Evolutionary conservation across 1,140 invertebrate genomes (phyloP), one percentile per base, ranked within the genome.

Genomic region (Limonius californicus): DNA sequence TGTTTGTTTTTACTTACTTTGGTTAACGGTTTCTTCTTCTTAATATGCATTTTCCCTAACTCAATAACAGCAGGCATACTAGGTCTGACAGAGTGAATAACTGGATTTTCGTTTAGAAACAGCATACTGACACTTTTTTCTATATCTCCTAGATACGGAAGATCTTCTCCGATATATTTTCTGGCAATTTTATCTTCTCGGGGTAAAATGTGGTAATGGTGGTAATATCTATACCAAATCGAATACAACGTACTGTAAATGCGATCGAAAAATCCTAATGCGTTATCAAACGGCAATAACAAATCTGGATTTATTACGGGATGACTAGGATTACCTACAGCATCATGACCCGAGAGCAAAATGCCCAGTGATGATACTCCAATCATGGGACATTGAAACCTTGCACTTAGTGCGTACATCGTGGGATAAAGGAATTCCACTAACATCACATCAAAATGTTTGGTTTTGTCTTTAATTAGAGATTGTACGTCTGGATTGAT

Each of bases 81-180:
- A 6, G 83, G 77, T 43, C 78, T 72, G 42, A 77, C 73, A 27
- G 74, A 71, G 45, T 77, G 70, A 66, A 80, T 75, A 16, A 78
- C 68, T 2, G 77, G 77, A 75, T 83, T 77, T 7, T 68, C 69
- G 66, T 80, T 82, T 1, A 80, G 57, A 60, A 87, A 79, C 15
- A 85, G 39, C 71, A 87, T 70, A 35, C 79, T 79, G 0, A 81
- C 72, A 67, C 81, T 80, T 53, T 75, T 76, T 27, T 76, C 70
- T 7, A 85, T 64, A 21, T 84, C 78, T 1, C 70, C 64, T 1
- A 84, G 64, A 21, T 71, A 56, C 0, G 81, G 80, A 11, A 72
- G 60, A 56, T 76, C 63, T 2, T n/a, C n/a, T n/a, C n/a, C n/a
- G n/a, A n/a, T n/a, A n/a, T n/a, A n/a, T n/a, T n/a, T n/a, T n/a